Conservation (phyloP, 2,113 vertebrate genomes). For the Meriones unguiculatus region DNA sequence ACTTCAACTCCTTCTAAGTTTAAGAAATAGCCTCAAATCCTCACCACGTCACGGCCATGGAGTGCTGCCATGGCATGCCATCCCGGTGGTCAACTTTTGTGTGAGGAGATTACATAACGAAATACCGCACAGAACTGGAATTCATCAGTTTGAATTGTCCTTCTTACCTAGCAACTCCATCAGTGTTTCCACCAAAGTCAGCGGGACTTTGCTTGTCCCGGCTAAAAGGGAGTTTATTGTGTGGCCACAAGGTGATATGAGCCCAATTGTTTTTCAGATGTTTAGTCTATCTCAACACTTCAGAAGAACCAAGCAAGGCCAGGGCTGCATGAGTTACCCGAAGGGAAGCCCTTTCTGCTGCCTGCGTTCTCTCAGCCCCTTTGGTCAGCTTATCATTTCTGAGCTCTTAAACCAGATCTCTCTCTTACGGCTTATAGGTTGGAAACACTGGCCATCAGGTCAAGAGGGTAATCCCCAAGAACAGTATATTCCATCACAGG, state of each 20-base stretch:
- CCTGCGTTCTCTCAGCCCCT: background rate
- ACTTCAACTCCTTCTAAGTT: conserved; percentile 47
- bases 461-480: background rate
- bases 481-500: rapidly evolving
- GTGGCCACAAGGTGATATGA: conserved; percentile 7
- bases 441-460: background rate
- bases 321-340: background rate
- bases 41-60: background rate
- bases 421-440: background rate
- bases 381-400: background rate
- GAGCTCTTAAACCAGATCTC: background rate
- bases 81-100: conserved; percentile 4
- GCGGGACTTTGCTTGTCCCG: conserved; percentile 40
- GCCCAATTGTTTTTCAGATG: conserved; percentile 19
- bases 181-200: conserved; percentile 20
- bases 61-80: conserved; percentile 34
- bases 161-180: conserved; percentile 1
- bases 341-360: background rate
- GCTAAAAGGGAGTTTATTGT: conserved; percentile 19
- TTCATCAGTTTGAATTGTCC: background rate
- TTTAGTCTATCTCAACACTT: conserved; percentile 22
- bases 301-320: background rate
- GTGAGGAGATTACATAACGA: conserved; percentile 54
- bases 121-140: conserved; percentile 58
- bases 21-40: conserved; percentile 54